A percentile compares a stretch with the other conserved stretches of the same genome.
Conservation (phyloP, 2,113 vertebrate genomes). For the Dicerorhinus sumatrensis region DNA sequence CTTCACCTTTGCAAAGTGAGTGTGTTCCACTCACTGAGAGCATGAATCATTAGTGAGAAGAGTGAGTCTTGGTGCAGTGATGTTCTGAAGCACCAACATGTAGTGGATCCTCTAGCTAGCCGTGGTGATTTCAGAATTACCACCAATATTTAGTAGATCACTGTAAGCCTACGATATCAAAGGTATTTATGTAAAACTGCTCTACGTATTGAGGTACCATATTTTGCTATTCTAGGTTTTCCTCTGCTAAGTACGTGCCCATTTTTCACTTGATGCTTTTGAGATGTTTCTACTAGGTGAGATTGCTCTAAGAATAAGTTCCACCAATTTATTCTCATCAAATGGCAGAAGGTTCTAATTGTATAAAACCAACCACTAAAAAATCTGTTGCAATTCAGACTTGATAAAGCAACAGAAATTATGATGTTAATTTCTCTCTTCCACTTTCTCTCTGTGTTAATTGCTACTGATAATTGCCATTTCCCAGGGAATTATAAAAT, state of each 20-base stretch:
- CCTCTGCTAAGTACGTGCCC: background rate
- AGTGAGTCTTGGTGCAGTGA: background rate
- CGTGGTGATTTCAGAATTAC: background rate
- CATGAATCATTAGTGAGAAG: background rate
- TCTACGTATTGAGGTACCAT: background rate
- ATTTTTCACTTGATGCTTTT: background rate
- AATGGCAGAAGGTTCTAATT: slow-evolving; percentile 27
- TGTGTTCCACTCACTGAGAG: background rate
- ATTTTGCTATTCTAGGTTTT: background rate
- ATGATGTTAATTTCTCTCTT: slow-evolving; percentile 56
- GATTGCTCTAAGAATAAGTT: background rate
- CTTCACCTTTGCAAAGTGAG: slow-evolving; percentile 5
- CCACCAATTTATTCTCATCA: slow-evolving; percentile 30
- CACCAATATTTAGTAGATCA: background rate
- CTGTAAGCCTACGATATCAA: background rate
- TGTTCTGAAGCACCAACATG: background rate
- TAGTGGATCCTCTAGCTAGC: background rate
- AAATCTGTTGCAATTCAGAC: background rate
- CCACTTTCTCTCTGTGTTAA: slow-evolving; percentile 49
- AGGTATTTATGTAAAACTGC: background rate
- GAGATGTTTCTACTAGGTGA: slow-evolving; percentile 13
- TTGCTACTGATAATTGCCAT: slow-evolving; percentile 14
- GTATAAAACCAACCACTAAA: slow-evolving; percentile 46
- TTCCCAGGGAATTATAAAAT: slow-evolving; percentile 53
- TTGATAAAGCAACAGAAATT: slow-evolving; percentile 55